A percentile compares a stretch with the other conserved stretches of the same genome.
These are phyloP conservation scores for Psephotus haematonotus DNA, from an alignment of 2,113 vertebrate species.

Conservation along the genomic window DNA sequence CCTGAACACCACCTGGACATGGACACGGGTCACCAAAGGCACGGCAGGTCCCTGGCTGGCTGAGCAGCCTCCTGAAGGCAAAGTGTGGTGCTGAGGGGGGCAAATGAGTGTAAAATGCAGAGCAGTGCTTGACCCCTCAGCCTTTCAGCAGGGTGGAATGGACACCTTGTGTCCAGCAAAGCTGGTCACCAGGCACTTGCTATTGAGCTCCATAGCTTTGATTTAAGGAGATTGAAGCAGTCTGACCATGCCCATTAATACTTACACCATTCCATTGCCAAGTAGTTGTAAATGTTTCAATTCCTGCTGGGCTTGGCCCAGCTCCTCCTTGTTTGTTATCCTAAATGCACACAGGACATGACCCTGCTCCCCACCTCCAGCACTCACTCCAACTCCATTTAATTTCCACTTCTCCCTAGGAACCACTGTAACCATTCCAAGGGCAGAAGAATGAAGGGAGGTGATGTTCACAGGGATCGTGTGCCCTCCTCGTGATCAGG, in stretches of 20 bases:
- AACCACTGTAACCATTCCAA: background rate
- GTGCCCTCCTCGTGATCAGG: background rate
- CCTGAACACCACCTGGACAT: background rate
- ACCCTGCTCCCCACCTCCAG: background rate
- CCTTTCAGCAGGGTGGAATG: background rate
- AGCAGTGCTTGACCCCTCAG: background rate
- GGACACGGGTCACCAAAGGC: background rate
- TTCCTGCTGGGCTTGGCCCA: background rate
- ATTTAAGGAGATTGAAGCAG: background rate
- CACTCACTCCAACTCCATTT: background rate
- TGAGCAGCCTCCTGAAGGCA: background rate
- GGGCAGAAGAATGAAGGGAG: background rate
- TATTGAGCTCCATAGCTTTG: background rate
- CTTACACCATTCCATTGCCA: background rate
- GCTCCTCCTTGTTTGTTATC: constrained; percentile 29
- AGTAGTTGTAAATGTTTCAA: background rate
- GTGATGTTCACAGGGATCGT: background rate
- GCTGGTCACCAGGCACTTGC: background rate
- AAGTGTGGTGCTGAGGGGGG: background rate
- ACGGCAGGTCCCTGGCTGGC: background rate
- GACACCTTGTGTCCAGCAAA: background rate
- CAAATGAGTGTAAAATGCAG: background rate
- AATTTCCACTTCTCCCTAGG: background rate
- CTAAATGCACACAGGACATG: background rate
- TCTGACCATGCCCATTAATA: background rate